Evolutionary conservation across 2,113 vertebrate genomes (phyloP).

Genomic region (Myodes glareolus): DNA sequence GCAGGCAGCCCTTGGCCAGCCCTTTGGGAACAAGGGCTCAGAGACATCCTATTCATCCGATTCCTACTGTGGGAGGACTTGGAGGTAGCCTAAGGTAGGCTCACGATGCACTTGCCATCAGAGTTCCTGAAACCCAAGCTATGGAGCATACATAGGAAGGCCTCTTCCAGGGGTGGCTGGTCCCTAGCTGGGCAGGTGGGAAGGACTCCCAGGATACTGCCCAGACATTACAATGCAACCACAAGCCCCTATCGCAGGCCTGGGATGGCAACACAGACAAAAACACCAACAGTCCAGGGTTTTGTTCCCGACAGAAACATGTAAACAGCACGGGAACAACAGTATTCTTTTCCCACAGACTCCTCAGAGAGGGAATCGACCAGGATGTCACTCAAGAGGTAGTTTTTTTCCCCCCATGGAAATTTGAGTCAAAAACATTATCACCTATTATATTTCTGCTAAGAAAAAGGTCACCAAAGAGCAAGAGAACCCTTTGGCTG

Average conservation of each 20-base stretch:
- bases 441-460: constrained; percentile 87
- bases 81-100: not conserved
- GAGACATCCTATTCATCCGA: constrained; percentile 70
- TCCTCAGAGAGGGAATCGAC: constrained; percentile 87
- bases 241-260: constrained; percentile 53
- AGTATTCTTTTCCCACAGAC: constrained; percentile 84
- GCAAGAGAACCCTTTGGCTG: constrained; percentile 71
- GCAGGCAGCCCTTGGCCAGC: constrained; percentile 76
- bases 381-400: constrained; percentile 93
- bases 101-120: not conserved
- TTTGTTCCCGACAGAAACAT: constrained; percentile 56
- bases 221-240: constrained; percentile 73
- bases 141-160: not conserved
- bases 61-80: constrained; percentile 63
- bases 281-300: constrained; percentile 66
- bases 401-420: constrained; percentile 90
- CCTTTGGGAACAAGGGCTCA: constrained; percentile 79
- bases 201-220: constrained; percentile 62
- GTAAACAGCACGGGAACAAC: constrained; percentile 85
- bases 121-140: not conserved
- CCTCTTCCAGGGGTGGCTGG: constrained; percentile 27
- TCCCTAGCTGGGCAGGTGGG: constrained; percentile 48
- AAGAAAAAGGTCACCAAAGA: constrained; percentile 85
- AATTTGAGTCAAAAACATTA: constrained; percentile 91
- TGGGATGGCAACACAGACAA: constrained; percentile 69